Percentiles rank a stretch among this genome's conserved stretches.
Evolutionary conservation across 2,888 invertebrate genomes (phyloP).

Genomic region (Quadroppia sp.): DNA sequence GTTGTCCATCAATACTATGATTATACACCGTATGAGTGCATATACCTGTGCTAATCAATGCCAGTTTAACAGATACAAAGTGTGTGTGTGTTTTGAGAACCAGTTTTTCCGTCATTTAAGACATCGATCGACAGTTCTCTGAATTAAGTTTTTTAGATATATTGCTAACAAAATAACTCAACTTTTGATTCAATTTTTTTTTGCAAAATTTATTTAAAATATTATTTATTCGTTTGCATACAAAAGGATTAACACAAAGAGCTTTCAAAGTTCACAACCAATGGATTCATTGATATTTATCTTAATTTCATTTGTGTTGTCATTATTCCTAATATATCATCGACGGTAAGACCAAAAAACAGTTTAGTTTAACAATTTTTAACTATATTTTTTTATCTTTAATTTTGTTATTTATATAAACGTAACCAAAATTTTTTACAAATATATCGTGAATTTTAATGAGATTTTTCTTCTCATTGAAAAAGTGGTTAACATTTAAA

Average conservation of each 20-base stretch:
- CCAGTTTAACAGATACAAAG: neutral
- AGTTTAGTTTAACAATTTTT: neutral
- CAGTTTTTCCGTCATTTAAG: slow-evolving; percentile 1
- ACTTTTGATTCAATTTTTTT: neutral
- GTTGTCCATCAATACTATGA: neutral
- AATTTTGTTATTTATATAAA: neutral
- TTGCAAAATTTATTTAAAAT: no score
- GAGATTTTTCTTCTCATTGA: neutral
- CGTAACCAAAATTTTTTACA: neutral
- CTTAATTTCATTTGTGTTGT: slow-evolving; percentile 16
- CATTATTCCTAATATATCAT: slow-evolving; percentile 10
- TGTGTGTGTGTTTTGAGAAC: neutral
- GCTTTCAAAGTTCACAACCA: neutral
- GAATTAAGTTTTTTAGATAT: neutral
- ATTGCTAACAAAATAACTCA: neutral
- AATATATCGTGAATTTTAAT: neutral
- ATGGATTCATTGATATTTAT: slow-evolving; percentile 26
- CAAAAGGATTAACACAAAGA: neutral
- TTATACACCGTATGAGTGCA: neutral
- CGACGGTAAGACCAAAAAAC: slow-evolving; percentile 1
- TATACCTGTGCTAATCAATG: neutral
- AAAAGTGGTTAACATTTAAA: neutral
- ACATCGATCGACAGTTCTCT: neutral
- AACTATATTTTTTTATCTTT: neutral
- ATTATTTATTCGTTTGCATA: no score